A percentile compares a stretch with the other conserved stretches of the same genome.
phyloP scores from a whole-genome alignment of 1,140 invertebrate genomes.

The Caenorhabditis brenneri region DNA sequence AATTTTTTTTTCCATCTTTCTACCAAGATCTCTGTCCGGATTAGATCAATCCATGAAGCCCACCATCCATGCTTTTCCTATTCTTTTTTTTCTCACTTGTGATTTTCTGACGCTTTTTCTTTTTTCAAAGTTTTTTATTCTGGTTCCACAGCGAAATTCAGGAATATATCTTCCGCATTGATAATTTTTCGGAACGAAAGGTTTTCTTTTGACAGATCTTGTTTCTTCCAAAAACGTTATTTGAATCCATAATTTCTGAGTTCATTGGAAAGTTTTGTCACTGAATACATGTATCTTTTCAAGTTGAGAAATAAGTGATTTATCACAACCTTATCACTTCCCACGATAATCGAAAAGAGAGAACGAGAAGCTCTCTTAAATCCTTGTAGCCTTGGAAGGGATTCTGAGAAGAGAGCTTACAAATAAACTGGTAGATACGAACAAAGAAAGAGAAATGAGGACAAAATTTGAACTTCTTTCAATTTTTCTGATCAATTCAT shows the following conservation, averaged over 20 bases:
- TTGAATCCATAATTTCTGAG: no score
- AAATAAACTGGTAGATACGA: neutral
- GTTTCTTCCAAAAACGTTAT: no score
- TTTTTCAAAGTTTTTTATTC: neutral
- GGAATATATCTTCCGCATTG: no score
- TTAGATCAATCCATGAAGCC: slow-evolving; percentile 28
- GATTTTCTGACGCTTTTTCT: slow-evolving; percentile 16
- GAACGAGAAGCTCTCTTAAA: neutral
- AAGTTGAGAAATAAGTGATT: no score
- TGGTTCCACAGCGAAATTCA: no score
- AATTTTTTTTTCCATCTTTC: neutral
- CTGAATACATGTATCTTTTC: no score
- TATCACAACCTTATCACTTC: neutral
- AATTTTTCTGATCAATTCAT: no score
- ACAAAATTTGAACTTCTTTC: neutral
- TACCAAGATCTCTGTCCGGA: slow-evolving; percentile 3
- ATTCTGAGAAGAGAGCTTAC: neutral
- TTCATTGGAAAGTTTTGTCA: no score
- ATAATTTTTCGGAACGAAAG: no score
- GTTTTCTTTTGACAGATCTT: no score
- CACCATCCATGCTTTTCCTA: neutral
- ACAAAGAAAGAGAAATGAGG: neutral
- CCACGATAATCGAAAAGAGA: neutral
- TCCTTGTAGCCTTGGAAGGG: neutral
- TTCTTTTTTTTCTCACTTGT: neutral